A percentile compares a stretch with the other conserved stretches of the same genome.
These are phyloP conservation scores for Chelonoidis abingdonii DNA, from an alignment of 2,113 vertebrate genomes.

Conservation along the genomic window DNA sequence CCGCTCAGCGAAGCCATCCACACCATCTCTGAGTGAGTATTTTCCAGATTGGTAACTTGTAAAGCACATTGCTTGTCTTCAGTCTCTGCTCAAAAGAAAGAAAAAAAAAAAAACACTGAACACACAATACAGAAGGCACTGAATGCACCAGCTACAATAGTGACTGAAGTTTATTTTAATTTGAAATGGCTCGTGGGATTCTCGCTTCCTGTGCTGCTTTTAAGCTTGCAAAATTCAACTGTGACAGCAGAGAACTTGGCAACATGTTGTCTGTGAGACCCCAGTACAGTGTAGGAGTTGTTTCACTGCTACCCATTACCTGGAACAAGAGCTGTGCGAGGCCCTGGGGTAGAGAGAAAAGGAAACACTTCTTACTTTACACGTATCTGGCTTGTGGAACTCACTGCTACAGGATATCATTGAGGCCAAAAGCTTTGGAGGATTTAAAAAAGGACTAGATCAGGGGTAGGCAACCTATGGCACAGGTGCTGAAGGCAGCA, in stretches of 20 bases:
- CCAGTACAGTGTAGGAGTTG: background rate
- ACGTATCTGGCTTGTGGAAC: background rate
- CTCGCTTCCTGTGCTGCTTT: background rate
- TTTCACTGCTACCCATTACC: background rate
- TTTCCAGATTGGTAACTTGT: constrained; percentile 20
- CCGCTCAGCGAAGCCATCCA: constrained; percentile 68
- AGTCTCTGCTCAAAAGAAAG: background rate
- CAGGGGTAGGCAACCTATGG: too few species aligned
- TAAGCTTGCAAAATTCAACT: background rate
- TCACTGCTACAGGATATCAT: background rate
- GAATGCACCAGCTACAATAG: background rate
- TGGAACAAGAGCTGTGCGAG: background rate
- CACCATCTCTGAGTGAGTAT: constrained; percentile 79
- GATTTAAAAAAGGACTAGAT: background rate
- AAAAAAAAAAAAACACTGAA: background rate
- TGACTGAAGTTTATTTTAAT: background rate
- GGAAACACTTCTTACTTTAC: background rate
- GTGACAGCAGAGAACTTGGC: background rate
- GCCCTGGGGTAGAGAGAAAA: background rate
- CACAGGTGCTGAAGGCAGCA: too few species aligned
- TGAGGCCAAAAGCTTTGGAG: background rate
- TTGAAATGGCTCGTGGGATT: background rate
- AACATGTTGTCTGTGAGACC: too few species aligned
- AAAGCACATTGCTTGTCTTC: background rate
- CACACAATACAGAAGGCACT: background rate